phyloP scores from a whole-genome alignment of 2,888 invertebrate genomes.

The Nyleta sp. region DNA sequence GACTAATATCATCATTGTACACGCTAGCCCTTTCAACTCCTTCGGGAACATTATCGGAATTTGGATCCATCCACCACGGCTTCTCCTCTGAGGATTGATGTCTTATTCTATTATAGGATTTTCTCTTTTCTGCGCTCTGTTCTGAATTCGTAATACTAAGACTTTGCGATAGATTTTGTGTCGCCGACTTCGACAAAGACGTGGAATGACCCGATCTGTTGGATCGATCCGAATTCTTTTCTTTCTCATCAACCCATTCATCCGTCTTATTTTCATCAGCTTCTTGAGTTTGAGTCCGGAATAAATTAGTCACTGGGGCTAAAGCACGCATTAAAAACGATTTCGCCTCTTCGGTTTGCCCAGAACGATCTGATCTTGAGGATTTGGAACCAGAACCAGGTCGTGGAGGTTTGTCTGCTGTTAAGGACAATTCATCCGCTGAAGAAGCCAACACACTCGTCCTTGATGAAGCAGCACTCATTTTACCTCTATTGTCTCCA shows the following conservation, averaged over 20 bases:
- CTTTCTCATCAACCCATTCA: conserved; percentile 70
- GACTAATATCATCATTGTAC: conserved; percentile 78
- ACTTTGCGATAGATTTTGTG: conserved; percentile 70
- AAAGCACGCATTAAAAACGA: conserved; percentile 89
- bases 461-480: conserved; percentile 82
- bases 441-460: conserved; percentile 83
- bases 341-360: conserved; percentile 87
- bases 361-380: conserved; percentile 72
- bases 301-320: conserved; percentile 90
- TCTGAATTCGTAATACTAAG: conserved; percentile 71
- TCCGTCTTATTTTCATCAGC: conserved; percentile 81
- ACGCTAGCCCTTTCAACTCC: conserved; percentile 74
- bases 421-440: conserved; percentile 84
- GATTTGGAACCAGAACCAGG: conserved; percentile 83
- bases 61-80: conserved; percentile 81
- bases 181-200: conserved; percentile 68
- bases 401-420: conserved; percentile 84
- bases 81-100: conserved; percentile 76
- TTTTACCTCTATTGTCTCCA: conserved; percentile 69
- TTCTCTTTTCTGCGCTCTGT: conserved; percentile 58
- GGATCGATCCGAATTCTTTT: conserved; percentile 67
- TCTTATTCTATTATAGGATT: conserved; percentile 57
- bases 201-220: conserved; percentile 67
- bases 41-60: conserved; percentile 79
- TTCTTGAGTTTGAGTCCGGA: conserved; percentile 86